Percentiles rank a stretch among this genome's conserved stretches.
Conservation (phyloP, 2,888 invertebrate genomes). For the Macrosoma leucophasiata region DNA sequence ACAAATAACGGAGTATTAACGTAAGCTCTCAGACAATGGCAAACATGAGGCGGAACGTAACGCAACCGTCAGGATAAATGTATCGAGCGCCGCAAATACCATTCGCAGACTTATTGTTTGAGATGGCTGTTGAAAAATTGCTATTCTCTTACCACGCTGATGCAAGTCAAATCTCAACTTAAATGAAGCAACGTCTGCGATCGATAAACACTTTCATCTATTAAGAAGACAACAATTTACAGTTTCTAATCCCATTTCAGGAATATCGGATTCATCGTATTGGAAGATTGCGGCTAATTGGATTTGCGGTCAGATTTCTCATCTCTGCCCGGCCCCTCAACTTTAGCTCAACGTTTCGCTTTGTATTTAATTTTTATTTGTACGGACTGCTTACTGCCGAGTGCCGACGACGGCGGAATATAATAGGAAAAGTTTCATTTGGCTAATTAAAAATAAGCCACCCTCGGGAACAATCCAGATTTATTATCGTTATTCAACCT, state of each 20-base stretch:
- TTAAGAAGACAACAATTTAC: too few relatives aligned
- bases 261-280: slow-evolving; percentile 45
- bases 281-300: slow-evolving; percentile 57
- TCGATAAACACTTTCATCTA: too few relatives aligned
- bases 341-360: slow-evolving; percentile 33
- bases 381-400: slow-evolving; percentile 32
- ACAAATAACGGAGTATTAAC: slow-evolving; percentile 51
- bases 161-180: too few relatives aligned
- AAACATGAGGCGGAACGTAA: slow-evolving; percentile 52
- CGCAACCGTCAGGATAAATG: slow-evolving; percentile 51
- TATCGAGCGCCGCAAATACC: slow-evolving; percentile 53
- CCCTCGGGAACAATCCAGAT: slow-evolving; percentile 55
- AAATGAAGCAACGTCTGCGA: slow-evolving; percentile 25
- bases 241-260: slow-evolving; percentile 35
- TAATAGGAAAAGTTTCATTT: slow-evolving; percentile 70
- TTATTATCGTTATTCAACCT: slow-evolving; percentile 56
- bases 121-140: slow-evolving; percentile 54
- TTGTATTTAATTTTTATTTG: slow-evolving; percentile 58
- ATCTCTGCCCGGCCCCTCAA: slow-evolving; percentile 42
- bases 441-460: slow-evolving; percentile 69
- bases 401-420: slow-evolving; percentile 48
- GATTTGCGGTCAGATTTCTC: slow-evolving; percentile 50
- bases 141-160: slow-evolving; percentile 33
- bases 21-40: slow-evolving; percentile 61
- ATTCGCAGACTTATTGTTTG: slow-evolving; percentile 60